Evolutionary conservation across 2,113 vertebrate species (phyloP).

Genomic region (Eira barbara): DNA sequence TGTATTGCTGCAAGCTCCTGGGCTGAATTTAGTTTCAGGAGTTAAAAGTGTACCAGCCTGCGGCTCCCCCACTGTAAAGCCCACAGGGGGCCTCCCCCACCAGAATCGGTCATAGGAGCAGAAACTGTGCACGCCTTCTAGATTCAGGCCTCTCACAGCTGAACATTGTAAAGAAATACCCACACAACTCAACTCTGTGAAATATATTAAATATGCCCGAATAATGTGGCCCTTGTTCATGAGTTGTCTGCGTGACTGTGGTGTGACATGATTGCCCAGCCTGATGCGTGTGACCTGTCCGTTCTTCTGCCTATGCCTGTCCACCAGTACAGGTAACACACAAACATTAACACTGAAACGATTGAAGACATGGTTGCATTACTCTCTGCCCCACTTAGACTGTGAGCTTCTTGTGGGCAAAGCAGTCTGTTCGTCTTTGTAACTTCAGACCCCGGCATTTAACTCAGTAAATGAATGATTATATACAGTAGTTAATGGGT

Average conservation of each 20-base stretch:
- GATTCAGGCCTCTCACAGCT: constrained; percentile 25
- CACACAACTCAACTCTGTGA: constrained; percentile 14
- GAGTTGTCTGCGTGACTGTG: not conserved
- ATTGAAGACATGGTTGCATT: not conserved
- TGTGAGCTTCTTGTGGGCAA: not conserved
- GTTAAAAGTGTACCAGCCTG: not conserved
- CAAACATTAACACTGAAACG: not conserved
- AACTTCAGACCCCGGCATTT: not conserved
- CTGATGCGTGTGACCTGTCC: not conserved
- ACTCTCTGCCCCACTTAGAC: not conserved
- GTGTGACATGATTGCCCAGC: not conserved
- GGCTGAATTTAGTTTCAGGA: not conserved
- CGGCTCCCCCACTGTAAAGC: constrained; percentile 43
- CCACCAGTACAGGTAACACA: not conserved
- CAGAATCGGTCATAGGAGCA: not conserved
- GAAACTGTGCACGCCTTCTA: constrained; percentile 28
- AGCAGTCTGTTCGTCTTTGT: not conserved
- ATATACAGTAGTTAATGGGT: not conserved
- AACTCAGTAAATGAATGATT: not conserved
- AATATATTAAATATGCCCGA: constrained; percentile 9
- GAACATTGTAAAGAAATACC: constrained; percentile 62
- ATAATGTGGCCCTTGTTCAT: not conserved
- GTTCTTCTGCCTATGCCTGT: not conserved
- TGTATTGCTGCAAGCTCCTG: not conserved
- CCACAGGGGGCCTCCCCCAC: not conserved